These are phyloP conservation scores for Zaprionus ghesquierei DNA, from an alignment of 1,140 invertebrate genomes.

Conservation along the genomic window DNA sequence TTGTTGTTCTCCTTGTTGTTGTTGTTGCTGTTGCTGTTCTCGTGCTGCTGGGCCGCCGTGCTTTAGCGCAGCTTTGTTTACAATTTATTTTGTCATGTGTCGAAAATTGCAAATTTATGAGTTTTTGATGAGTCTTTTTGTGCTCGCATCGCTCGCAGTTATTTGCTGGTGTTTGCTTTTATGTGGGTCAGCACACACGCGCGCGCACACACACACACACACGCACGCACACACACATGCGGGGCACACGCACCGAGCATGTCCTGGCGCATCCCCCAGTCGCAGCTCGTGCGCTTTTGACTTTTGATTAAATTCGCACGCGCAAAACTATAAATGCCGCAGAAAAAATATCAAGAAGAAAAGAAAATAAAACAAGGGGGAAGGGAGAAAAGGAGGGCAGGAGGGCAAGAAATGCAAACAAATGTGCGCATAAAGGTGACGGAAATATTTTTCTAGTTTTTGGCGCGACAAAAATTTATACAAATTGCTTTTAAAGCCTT, in stretches of 20 bases:
- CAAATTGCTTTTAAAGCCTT: conserved; percentile 80
- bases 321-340: conserved; percentile 52
- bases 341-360: conserved; percentile 16
- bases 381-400: neutral
- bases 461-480: conserved; percentile 32
- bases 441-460: conserved; percentile 26
- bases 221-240: neutral
- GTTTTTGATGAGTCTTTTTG: conserved; percentile 79
- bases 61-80: conserved; percentile 62
- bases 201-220: conserved; percentile 14
- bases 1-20: no score
- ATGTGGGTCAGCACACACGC: conserved; percentile 67
- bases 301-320: conserved; percentile 78
- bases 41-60: conserved; percentile 21
- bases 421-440: conserved; percentile 20
- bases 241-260: conserved; percentile 21
- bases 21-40: conserved; percentile 10
- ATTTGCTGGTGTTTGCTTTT: conserved; percentile 58
- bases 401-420: conserved; percentile 4
- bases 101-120: conserved; percentile 80
- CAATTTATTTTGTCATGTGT: conserved; percentile 80
- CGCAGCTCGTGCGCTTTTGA: conserved; percentile 53
- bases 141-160: conserved; percentile 49
- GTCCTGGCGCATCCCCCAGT: conserved; percentile 29
- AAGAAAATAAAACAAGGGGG: conserved; percentile 6